Evolutionary conservation across 1,140 invertebrate genomes (phyloP).

Genomic region (Intoshia linei): DNA sequence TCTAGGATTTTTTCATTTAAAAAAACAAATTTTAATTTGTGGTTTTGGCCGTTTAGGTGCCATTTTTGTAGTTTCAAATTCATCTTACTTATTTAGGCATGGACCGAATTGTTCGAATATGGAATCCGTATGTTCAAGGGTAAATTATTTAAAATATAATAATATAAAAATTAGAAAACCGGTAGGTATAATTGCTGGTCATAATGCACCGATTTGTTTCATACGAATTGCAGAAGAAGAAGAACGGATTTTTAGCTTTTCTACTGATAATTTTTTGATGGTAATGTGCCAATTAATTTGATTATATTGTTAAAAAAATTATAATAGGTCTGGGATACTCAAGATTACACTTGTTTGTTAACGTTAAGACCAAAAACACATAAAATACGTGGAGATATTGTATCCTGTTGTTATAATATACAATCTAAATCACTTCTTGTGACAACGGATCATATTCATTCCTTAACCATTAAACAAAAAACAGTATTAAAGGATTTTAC

Average conservation of each 20-base stretch:
- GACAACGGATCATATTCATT: slow-evolving; percentile 19
- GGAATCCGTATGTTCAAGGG: slow-evolving; percentile 21
- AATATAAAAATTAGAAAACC: slow-evolving; percentile 12
- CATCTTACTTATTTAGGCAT: slow-evolving; percentile 12
- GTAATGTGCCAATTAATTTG: background rate
- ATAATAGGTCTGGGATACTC: slow-evolving; percentile 19
- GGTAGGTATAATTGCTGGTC: slow-evolving; percentile 18
- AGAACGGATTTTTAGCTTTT: slow-evolving; percentile 20
- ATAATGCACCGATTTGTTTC: slow-evolving; percentile 21
- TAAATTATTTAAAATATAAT: slow-evolving; percentile 7
- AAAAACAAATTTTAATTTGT: background rate
- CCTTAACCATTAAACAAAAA: too few species aligned
- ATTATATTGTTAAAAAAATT: background rate
- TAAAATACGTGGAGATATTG: slow-evolving; percentile 20
- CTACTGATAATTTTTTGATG: slow-evolving; percentile 13
- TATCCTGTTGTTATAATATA: slow-evolving; percentile 17
- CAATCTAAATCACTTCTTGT: slow-evolving; percentile 16
- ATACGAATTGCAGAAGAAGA: slow-evolving; percentile 19
- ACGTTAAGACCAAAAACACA: slow-evolving; percentile 20
- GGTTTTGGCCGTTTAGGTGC: background rate
- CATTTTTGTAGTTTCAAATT: background rate
- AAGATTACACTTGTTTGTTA: slow-evolving; percentile 19
- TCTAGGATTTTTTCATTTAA: background rate
- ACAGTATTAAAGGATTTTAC: too few species aligned
- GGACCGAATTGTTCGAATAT: slow-evolving; percentile 20